Evolutionary conservation across 2,888 invertebrate genomes (phyloP).

Genomic region (Stratiomys singularior): DNA sequence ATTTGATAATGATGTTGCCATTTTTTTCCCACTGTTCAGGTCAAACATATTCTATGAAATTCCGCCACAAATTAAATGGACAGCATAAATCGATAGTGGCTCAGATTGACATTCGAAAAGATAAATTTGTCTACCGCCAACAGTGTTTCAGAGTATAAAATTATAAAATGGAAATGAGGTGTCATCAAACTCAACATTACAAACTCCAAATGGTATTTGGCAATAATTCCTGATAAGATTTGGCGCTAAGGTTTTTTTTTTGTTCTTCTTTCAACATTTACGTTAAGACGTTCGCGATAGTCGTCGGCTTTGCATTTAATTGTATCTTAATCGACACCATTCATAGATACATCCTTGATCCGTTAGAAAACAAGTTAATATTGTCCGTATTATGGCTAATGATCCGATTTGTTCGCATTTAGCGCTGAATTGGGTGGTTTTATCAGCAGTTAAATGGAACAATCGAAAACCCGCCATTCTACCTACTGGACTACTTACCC

Average conservation of each 20-base stretch:
- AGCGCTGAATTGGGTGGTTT: not conserved
- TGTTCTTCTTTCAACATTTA: not conserved
- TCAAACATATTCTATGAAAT: not conserved
- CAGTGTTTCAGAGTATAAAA: not conserved
- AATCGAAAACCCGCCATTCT: slow-evolving; percentile 27
- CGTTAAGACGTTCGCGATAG: not conserved
- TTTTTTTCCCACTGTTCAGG: not conserved
- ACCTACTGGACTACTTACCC: slow-evolving; percentile 44
- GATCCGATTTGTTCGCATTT: slow-evolving; percentile 27
- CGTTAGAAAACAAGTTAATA: slow-evolving; percentile 24
- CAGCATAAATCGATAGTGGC: not conserved
- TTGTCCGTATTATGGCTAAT: not conserved
- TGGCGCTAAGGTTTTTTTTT: not conserved
- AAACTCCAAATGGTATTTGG: not conserved
- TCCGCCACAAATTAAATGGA: not conserved
- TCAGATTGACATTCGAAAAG: not conserved
- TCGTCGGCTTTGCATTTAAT: not conserved
- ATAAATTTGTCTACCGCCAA: slow-evolving; percentile 1
- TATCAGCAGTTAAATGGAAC: not conserved
- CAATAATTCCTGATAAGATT: not conserved
- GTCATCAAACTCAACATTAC: slow-evolving; percentile 22
- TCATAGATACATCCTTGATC: slow-evolving; percentile 10
- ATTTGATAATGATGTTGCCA: not conserved
- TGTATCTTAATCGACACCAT: not conserved
- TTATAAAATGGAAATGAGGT: slow-evolving; percentile 27